Evolutionary conservation across 2,888 invertebrate species (phyloP).

Genomic region (Nomada ferruginata): DNA sequence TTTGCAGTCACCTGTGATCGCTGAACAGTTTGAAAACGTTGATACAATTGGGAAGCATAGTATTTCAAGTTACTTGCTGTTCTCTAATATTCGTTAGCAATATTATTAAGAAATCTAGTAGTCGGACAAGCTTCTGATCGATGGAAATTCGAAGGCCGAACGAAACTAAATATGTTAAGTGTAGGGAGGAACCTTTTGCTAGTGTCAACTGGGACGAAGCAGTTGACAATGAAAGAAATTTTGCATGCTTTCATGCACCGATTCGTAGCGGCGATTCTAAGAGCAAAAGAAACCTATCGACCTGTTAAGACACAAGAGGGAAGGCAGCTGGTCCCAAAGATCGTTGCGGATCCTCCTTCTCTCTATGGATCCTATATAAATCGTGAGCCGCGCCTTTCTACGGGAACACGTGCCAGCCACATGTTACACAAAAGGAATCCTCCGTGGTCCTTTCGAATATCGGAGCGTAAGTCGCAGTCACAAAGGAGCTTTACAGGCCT

Average conservation of each 20-base stretch:
- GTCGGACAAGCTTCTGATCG: no score
- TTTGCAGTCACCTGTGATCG: no score
- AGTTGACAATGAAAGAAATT: not conserved
- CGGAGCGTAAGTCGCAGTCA: conserved; percentile 66
- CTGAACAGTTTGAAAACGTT: no score
- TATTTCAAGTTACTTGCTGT: no score
- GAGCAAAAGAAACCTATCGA: conserved; percentile 65
- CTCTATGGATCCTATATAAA: conserved; percentile 72
- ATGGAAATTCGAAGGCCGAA: no score
- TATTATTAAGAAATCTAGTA: no score
- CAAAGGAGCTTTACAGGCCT: conserved; percentile 67
- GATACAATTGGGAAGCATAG: no score
- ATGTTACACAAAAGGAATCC: conserved; percentile 83
- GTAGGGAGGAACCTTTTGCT: no score
- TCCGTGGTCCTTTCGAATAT: conserved; percentile 73
- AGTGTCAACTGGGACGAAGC: no score
- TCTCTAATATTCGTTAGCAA: no score
- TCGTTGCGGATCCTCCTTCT: conserved; percentile 56
- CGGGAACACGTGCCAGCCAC: conserved; percentile 83
- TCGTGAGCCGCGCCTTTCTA: conserved; percentile 69
- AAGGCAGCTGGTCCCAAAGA: conserved; percentile 72
- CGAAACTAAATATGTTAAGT: no score
- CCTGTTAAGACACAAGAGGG: conserved; percentile 53
- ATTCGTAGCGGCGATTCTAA: conserved; percentile 15
- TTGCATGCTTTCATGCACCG: not conserved